Evolutionary conservation across 1,140 invertebrate species (phyloP).

Genomic region (Pogonus chalceus): DNA sequence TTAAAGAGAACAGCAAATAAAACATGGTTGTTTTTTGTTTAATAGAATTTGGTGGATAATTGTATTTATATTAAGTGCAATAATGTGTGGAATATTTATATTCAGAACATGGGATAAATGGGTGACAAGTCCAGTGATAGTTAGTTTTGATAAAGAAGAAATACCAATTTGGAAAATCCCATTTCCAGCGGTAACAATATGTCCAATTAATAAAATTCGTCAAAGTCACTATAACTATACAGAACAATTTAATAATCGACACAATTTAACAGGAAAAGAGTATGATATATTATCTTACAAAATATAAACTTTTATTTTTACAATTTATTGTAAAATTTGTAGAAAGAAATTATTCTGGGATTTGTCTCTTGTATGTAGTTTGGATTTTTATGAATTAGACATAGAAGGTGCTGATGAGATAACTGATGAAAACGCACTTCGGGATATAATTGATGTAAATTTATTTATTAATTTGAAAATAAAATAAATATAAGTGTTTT

Average conservation of each 20-base stretch:
- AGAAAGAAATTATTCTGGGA: background rate
- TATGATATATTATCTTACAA: background rate
- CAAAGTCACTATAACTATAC: background rate
- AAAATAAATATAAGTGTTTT: background rate
- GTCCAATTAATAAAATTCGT: background rate
- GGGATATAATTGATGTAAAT: background rate
- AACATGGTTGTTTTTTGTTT: background rate
- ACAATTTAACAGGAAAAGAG: background rate
- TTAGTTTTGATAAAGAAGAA: constrained; percentile 1
- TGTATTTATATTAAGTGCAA: constrained; percentile 1
- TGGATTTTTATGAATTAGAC: background rate
- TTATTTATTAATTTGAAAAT: background rate
- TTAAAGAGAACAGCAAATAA: background rate
- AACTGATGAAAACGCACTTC: background rate
- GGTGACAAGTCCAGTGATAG: constrained; percentile 5
- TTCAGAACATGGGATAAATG: constrained; percentile 3
- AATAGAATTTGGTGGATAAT: constrained; percentile 7
- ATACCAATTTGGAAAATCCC: background rate
- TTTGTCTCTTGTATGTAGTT: background rate
- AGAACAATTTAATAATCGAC: background rate
- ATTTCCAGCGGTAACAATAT: background rate
- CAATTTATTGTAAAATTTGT: background rate
- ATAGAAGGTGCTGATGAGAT: background rate
- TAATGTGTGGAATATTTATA: background rate
- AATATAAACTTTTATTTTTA: background rate